Evolutionary conservation across 1,140 invertebrate species (phyloP).

Genomic region (Diorhabda carinulata): DNA sequence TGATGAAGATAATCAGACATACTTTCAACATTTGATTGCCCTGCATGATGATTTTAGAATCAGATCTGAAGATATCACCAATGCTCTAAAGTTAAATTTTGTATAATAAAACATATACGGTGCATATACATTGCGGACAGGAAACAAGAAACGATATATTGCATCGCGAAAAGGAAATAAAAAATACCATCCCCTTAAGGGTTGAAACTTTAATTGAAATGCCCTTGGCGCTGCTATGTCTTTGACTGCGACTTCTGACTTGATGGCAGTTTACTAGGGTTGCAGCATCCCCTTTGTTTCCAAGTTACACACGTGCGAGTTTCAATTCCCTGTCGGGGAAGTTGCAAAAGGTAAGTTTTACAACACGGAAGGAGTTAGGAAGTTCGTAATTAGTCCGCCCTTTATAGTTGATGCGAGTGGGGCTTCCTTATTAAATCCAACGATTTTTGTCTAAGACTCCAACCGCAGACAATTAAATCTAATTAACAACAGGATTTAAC

Average conservation of each 20-base stretch:
- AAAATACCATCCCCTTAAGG: conserved; percentile 28
- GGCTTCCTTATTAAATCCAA: background rate
- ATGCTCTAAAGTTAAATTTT: too few relatives aligned
- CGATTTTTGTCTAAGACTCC: background rate
- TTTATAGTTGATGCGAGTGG: background rate
- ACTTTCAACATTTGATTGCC: too few relatives aligned
- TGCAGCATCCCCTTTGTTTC: background rate
- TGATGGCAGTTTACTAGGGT: background rate
- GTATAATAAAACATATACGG: too few relatives aligned
- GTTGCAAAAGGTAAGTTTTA: conserved; percentile 2
- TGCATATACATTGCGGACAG: conserved; percentile 11
- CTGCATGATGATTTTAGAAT: too few relatives aligned
- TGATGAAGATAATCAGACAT: too few relatives aligned
- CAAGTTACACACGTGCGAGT: background rate
- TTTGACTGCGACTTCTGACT: conserved; percentile 24
- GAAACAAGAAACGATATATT: conserved; percentile 20
- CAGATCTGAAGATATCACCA: too few relatives aligned
- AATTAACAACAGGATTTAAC: background rate
- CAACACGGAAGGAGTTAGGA: background rate
- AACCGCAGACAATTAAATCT: background rate
- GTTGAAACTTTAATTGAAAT: conserved; percentile 41
- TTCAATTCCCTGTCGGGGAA: background rate
- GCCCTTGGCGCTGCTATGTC: conserved; percentile 33
- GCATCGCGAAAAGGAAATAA: conserved; percentile 14
- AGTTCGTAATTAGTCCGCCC: background rate